phyloP scores from a whole-genome alignment of 2,888 invertebrate species.

The Mylabris sibirica region DNA sequence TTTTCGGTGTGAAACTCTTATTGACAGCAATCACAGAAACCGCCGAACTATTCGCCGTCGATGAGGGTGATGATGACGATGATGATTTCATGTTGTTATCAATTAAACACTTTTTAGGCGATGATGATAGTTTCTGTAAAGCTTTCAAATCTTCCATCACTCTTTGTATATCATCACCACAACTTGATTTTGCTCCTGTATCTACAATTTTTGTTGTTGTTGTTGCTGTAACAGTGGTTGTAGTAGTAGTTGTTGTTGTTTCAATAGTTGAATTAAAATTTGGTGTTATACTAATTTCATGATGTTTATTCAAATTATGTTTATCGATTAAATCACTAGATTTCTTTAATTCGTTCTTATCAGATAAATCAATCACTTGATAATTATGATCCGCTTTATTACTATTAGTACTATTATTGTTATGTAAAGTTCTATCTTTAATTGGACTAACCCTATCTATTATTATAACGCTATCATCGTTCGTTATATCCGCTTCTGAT shows the following conservation, averaged over 20 bases:
- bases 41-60: constrained; percentile 49
- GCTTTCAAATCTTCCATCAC: constrained; percentile 63
- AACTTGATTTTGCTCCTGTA: background rate
- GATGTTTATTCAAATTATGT: constrained; percentile 33
- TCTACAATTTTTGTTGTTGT: background rate
- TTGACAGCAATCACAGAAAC: constrained; percentile 59
- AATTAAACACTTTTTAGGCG: constrained; percentile 43
- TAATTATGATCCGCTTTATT: constrained; percentile 36
- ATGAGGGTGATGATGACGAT: background rate
- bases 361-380: constrained; percentile 55
- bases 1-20: constrained; percentile 53
- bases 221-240: constrained; percentile 19
- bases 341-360: constrained; percentile 34
- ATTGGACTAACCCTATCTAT: constrained; percentile 27
- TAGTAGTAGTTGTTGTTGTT: constrained; percentile 20
- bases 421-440: constrained; percentile 17
- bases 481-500: constrained; percentile 1
- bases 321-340: constrained; percentile 23
- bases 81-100: constrained; percentile 13
- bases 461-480: constrained; percentile 30
- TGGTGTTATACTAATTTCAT: constrained; percentile 37
- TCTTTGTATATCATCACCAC: constrained; percentile 60
- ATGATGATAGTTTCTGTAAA: constrained; percentile 58
- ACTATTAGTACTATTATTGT: too few relatives aligned
- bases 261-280: constrained; percentile 23